Evolutionary conservation across 92 coral and sea anemone species (phyloP), one percentile per base, ranked within the genome.

Genomic region (Isaurus tuberculatus): DNA sequence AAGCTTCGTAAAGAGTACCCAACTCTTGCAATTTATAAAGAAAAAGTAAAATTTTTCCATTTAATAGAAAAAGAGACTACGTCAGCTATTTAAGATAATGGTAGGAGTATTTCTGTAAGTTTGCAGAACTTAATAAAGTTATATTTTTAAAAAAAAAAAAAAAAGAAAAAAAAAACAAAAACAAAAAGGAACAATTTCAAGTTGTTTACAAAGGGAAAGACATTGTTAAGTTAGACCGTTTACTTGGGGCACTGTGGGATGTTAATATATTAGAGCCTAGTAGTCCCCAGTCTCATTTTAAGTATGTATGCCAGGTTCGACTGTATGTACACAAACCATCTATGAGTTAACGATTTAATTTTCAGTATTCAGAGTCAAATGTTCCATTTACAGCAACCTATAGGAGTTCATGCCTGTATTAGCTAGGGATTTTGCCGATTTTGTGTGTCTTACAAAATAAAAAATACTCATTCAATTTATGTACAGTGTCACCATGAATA

Each of bases 241-340:
- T 80, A 43, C 63, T 80, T 65, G 85, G 85, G 23, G 85, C 85
- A 65, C 64, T 65, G 34, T 80, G 85, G 74, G 85, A 80, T 80
- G 26, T 65, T 25, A 80, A 65, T 60, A 65, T 80, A 65, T 80
- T 80, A 80, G 85, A 65, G 75, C 85, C 85, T 27, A 11, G 74
- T 36, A 80, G 64, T 65, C 61, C 73, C 28, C 84, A 60, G 55
- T 80, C 85, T 80, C 85, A 80, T 80, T 80, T 80, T 40, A 79
- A 79, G 84, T 79, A 79, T 63, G 73, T 79, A n/a, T 79, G 84
- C 37, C 73, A 79, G 73, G 73, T 40, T 44, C 34, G 85, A 16
- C 25, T 80, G 4, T 80, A 27, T 65, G 85, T 80, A 28, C 75
- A 65, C 64, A 65, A 65, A 75, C 7, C 85, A 65, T 40, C 75